Evolutionary conservation across 2,113 vertebrate genomes (phyloP), one percentile per base, ranked within the genome.

Genomic region (Odontesthes bonariensis): DNA sequence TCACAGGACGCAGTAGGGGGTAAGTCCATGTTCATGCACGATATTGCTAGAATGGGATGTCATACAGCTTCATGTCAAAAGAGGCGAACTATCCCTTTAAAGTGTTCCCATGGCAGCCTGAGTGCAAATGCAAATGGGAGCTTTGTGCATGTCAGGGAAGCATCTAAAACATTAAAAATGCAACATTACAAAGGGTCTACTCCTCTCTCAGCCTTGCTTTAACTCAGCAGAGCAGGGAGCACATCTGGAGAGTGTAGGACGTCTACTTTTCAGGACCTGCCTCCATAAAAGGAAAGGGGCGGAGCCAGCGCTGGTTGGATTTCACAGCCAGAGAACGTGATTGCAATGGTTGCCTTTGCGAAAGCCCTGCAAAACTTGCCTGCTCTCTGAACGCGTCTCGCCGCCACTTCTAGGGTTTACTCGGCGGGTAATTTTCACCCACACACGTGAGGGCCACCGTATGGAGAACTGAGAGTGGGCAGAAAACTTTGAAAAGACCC

Each of bases 291-390:
- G 88, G 83, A 86, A 83, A 83, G 84, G 83, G 93, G 93, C 89
- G 92, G 82, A 88, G 80, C 53, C 71, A 46, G 17, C 11, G 82
- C 81, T 27, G 81, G 91, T 91, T 82, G 84, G 87, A 62, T 91
- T 89, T 90, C 92, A 82, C 89, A 83, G 82, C 86, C 82, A 66
- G 72, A 86, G 87, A 92, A 91, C 90, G 94, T 91, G 92, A 92
- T 84, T 88, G 85, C 84, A 60, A 93, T 93, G 93, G 94, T 92
- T 84, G 86, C 88, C 83, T 85, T 35, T 49, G 69, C 77, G 75
- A 69, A 66, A 72, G 86, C 86, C 20, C 82, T 76, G 84, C 69
- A 82, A 82, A 92, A 92, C 89, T 90, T 88, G 77, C 49, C 74
- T 38, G 81, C 73, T 74, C 74, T 32, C 57, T 82, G 82, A 91